Evolutionary conservation across 2,113 vertebrate species (phyloP), one percentile per base, ranked within the genome.

Genomic region (Brachyhypopomus gauderio): DNA sequence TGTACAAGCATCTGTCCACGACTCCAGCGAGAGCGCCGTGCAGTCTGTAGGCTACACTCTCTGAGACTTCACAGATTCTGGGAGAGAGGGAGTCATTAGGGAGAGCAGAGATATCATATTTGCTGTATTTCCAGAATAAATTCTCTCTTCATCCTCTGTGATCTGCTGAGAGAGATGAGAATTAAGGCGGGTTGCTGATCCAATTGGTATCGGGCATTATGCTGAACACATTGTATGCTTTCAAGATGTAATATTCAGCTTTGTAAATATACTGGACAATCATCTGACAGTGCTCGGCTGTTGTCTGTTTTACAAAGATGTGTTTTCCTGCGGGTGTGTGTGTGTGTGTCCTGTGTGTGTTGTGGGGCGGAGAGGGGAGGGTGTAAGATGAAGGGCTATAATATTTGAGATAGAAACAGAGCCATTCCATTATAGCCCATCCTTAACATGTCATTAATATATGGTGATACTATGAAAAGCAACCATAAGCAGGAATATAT

Each of bases 1-100:
- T 95, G 95, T 94, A 94, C 93, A 93, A 95, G 96, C 97, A 98
- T 96, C 96, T 99, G 97, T 96, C 96, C 94, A 92, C 91, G 93
- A 94, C 93, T 94, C 94, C 93, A 85, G 91, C 85, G 95, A 95
- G 93, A 90, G 88, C 90, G 91, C 93, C 91, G 91, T 91, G 90
- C 94, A 90, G 93, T 88, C 94, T 90, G 94, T 90, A 93, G 82
- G 87, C 79, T 84, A 52, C 45, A 52, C n/a, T 81, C 75, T 63
- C 90, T 84, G 58, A 85, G 88, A 89, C 86, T 87, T 88, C 92
- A 87, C 85, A 89, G 87, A 91, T 89, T 90, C 90, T 72, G 27
- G 90, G 80, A 90, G 27, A 89, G 87, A 88, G 75, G 88, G 77
- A 88, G 80, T 91, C 92, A 93, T 94, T 92, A 93, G 91, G 88